Percentiles rank a stretch among this genome's conserved stretches.
These are phyloP conservation scores for Lagocephalus sceleratus DNA, from an alignment of 2,797 vertebrate genomes.

Conservation along the genomic window DNA sequence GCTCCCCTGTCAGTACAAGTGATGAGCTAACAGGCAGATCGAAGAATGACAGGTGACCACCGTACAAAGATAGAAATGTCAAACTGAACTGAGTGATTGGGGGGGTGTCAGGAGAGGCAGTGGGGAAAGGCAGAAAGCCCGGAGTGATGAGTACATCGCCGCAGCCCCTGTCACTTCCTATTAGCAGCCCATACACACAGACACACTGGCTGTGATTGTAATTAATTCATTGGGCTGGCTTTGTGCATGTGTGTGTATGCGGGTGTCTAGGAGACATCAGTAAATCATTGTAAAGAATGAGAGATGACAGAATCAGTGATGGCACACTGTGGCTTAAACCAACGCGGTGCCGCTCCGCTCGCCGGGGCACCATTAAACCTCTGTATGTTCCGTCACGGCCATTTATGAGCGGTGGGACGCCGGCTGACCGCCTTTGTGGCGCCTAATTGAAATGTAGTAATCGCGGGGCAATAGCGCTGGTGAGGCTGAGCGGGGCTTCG, in stretches of 20 bases:
- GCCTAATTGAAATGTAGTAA: constrained; percentile 7
- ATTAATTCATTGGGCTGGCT: constrained; percentile 64
- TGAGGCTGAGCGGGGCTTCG: neutral
- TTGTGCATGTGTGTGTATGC: constrained; percentile 20
- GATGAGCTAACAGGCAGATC: constrained; percentile 53
- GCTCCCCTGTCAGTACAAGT: constrained; percentile 36
- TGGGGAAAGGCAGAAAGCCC: constrained; percentile 48
- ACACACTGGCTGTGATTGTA: constrained; percentile 54
- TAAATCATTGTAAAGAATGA: constrained; percentile 47
- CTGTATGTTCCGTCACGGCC: constrained; percentile 41
- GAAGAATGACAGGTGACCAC: constrained; percentile 69
- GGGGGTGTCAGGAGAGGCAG: constrained; percentile 18
- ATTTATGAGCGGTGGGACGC: constrained; percentile 20
- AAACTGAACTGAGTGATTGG: constrained; percentile 50
- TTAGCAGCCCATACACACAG: constrained; percentile 57
- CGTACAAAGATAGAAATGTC: constrained; percentile 72
- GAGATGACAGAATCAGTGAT: constrained; percentile 54
- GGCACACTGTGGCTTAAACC: constrained; percentile 57
- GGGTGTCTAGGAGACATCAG: constrained; percentile 13
- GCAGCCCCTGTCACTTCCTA: constrained; percentile 71
- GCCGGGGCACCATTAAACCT: constrained; percentile 56
- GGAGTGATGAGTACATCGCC: constrained; percentile 64
- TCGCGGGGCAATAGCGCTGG: neutral
- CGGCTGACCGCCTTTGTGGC: constrained; percentile 12
- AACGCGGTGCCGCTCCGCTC: constrained; percentile 42